phyloP scores from a whole-genome alignment of 2,113 vertebrate genomes.

The Solea senegalensis region DNA sequence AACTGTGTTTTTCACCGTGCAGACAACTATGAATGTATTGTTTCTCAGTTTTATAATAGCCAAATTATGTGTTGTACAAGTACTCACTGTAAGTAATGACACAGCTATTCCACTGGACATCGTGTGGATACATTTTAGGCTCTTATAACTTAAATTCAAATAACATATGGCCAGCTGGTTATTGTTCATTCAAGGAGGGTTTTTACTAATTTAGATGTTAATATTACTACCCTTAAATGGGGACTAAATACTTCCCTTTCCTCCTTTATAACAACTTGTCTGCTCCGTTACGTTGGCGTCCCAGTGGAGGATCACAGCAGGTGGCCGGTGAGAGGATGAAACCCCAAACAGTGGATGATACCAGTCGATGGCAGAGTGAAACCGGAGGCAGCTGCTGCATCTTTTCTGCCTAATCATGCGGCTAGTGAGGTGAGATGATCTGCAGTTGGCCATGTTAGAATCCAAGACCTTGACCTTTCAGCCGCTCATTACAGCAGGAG shows the following conservation, averaged over 20 bases:
- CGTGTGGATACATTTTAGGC: no score
- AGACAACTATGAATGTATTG: no score
- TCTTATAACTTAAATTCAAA: no score
- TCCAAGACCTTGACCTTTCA: constrained; percentile 46
- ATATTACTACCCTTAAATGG: neutral
- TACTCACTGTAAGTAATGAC: no score
- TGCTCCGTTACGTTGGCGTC: constrained; percentile 1
- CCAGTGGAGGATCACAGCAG: constrained; percentile 28
- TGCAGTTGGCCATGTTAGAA: constrained; percentile 13
- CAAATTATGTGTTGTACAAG: no score
- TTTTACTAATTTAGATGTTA: no score
- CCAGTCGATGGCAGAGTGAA: constrained; percentile 8
- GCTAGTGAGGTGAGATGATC: constrained; percentile 46
- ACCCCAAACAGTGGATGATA: constrained; percentile 26
- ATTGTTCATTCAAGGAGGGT: no score
- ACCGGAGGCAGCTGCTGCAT: constrained; percentile 46
- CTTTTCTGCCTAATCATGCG: constrained; percentile 41
- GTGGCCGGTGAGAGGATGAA: constrained; percentile 37
- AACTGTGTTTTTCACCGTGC: no score
- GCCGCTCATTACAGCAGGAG: neutral
- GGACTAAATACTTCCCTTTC: neutral
- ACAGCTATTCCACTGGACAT: no score
- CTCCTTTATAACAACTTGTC: neutral
- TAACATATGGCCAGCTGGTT: no score
- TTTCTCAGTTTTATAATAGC: no score